Base-by-base conservation (phyloP, 2,888 invertebrate genomes). In the Onchidella celtica region DNA sequence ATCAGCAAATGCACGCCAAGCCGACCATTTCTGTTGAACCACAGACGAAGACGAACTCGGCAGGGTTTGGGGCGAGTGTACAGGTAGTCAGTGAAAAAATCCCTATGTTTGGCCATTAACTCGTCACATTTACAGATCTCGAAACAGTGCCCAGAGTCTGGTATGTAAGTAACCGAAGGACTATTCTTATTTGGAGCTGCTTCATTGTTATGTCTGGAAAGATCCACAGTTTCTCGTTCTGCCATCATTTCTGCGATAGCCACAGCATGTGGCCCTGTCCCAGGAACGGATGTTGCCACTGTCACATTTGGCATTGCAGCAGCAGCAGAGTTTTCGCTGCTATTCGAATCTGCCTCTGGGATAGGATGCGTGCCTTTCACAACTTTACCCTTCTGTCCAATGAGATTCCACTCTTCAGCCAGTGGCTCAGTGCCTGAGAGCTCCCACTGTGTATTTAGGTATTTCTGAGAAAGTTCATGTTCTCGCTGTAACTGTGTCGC, bases 1-100 rank as follows among this genome's bases (percentile, higher is more conserved):
- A 73, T 59, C 36, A 73, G 32, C 17, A 59, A 59, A 59, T 61
- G 32, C 24, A 73, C 73, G 14, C 36, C 59, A 14, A 73, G 73
- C 32, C 59, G 36, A 9, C 73, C 59, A 3, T 9, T 21, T 14
- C 36, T 73, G 24, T 34, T 36, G n/a, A 73, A 73, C 59, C 59
- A 34, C 4, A 59, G 36, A 0, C 59, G 59, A 6, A 59, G n/a
- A 17, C 73, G 73, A 14, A 73, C 59, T 36, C 59, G 57, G 61
- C 59, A 73, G 1, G 73, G 29, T 59, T 36, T 73, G 2, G 59
- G 24, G 1, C 61, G 34, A 34, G 34, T 73, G 17, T 61, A 36
- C 0, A 59, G 34, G 14, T 9, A 24, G 2, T 73, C 59, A 1
- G 59, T 73, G 61, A 36, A 61, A 59, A 36, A 61, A 59, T 59